These are phyloP conservation scores for Enteromius treurensis DNA, from an alignment of 2,797 vertebrate species.

Conservation along the genomic window DNA sequence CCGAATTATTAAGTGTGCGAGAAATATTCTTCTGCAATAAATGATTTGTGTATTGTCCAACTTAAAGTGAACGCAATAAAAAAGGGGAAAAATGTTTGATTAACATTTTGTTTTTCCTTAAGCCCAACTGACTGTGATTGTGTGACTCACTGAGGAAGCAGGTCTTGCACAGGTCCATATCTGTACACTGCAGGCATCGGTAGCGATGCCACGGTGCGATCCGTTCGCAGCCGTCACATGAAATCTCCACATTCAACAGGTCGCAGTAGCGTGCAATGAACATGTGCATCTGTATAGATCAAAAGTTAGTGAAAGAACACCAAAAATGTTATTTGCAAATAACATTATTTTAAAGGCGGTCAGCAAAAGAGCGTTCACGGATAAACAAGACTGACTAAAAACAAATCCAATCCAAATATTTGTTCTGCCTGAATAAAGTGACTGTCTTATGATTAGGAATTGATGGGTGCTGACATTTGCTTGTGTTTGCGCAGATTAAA, in stretches of 20 bases:
- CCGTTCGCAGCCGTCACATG: conserved; percentile 94
- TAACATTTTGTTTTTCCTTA: background rate
- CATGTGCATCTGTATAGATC: conserved; percentile 92
- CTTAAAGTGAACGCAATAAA: background rate
- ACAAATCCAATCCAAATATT: conserved; percentile 21
- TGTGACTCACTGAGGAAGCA: conserved; percentile 90
- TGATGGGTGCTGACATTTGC: conserved; percentile 18
- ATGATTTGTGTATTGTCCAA: background rate
- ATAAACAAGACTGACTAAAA: background rate
- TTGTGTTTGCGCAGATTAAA: conserved; percentile 13
- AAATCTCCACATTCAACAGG: conserved; percentile 94
- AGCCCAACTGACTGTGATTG: background rate
- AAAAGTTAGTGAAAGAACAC: background rate
- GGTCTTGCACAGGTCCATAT: conserved; percentile 98
- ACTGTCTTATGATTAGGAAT: background rate
- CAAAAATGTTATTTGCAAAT: background rate
- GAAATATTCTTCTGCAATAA: background rate
- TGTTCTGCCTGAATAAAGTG: conserved; percentile 15
- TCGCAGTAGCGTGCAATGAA: conserved; percentile 97
- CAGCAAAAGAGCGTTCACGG: background rate
- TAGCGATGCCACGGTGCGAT: conserved; percentile 97
- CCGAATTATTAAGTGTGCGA: background rate
- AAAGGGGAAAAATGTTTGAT: background rate
- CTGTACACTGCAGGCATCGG: conserved; percentile 94
- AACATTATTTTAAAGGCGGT: background rate